Evolutionary conservation across 2,888 invertebrate genomes (phyloP).

Genomic region (Crocallis elinguaria): DNA sequence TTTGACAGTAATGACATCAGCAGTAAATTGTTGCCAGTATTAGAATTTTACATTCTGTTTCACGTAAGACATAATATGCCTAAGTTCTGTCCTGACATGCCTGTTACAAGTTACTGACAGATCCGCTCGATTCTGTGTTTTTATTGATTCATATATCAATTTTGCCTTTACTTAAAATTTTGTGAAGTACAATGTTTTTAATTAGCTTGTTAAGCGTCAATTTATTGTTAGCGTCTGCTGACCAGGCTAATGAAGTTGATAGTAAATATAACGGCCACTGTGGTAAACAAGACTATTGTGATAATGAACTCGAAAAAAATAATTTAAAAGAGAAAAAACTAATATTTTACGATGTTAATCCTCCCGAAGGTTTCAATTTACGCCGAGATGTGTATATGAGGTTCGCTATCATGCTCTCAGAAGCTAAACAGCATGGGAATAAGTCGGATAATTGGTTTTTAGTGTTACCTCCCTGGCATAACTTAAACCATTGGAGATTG

Average conservation of each 20-base stretch:
- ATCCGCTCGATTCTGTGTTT: too few species aligned
- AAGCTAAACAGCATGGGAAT: conserved; percentile 82
- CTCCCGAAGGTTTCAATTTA: conserved; percentile 98
- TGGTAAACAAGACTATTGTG: conserved; percentile 15
- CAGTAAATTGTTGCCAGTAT: too few species aligned
- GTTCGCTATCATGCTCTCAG: conserved; percentile 92
- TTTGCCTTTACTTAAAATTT: background rate
- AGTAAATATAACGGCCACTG: conserved; percentile 25
- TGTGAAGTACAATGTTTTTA: conserved; percentile 20
- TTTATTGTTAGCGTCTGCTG: conserved; percentile 25
- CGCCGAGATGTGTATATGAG: conserved; percentile 98
- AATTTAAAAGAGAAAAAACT: conserved; percentile 79
- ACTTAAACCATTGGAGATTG: conserved; percentile 95
- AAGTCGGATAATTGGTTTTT: conserved; percentile 84
- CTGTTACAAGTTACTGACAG: too few species aligned
- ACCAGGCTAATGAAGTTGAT: background rate
- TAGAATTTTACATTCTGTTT: too few species aligned
- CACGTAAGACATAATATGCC: too few species aligned
- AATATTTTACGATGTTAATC: conserved; percentile 97
- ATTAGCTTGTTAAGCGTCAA: conserved; percentile 10
- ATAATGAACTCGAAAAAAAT: background rate
- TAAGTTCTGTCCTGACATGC: too few species aligned
- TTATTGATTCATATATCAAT: background rate
- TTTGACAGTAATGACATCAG: too few species aligned
- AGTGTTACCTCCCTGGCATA: conserved; percentile 97